Evolutionary conservation across 2,113 vertebrate species (phyloP).

Genomic region (Alligator sinensis): DNA sequence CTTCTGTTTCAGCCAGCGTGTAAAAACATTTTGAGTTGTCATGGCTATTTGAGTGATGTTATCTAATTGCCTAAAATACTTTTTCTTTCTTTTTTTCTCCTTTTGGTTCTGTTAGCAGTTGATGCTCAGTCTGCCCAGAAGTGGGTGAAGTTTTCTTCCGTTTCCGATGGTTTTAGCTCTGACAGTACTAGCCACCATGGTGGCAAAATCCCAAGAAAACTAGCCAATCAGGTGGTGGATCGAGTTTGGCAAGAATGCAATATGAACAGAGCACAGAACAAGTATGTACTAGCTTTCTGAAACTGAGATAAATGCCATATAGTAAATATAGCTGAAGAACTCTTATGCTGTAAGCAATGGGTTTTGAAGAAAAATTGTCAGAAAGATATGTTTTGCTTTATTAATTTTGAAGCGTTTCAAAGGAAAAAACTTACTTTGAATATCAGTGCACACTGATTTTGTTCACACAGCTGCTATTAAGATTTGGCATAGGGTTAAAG

Average conservation of each 20-base stretch:
- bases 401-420: background rate
- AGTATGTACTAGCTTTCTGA: conserved; percentile 81
- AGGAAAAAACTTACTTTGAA: conserved; percentile 4
- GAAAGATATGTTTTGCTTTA: background rate
- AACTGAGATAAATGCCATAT: background rate
- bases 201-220: conserved; percentile 92
- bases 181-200: conserved; percentile 95
- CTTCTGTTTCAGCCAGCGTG: background rate
- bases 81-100: conserved; percentile 36
- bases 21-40: background rate
- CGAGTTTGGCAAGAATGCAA: conserved; percentile 99
- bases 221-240: conserved; percentile 94
- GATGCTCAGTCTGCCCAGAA: conserved; percentile 94
- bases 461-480: conserved; percentile 4
- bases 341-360: background rate
- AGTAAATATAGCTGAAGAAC: background rate
- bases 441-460: background rate
- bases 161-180: conserved; percentile 88
- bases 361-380: background rate
- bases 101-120: conserved; percentile 79
- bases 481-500: conserved; percentile 42
- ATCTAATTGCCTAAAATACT: background rate
- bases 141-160: conserved; percentile 93
- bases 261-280: conserved; percentile 96
- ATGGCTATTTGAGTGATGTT: background rate